Percentiles rank a stretch among this genome's conserved stretches.
phyloP scores from a whole-genome alignment of 2,888 invertebrate species.

The Laspeyria flexula region DNA sequence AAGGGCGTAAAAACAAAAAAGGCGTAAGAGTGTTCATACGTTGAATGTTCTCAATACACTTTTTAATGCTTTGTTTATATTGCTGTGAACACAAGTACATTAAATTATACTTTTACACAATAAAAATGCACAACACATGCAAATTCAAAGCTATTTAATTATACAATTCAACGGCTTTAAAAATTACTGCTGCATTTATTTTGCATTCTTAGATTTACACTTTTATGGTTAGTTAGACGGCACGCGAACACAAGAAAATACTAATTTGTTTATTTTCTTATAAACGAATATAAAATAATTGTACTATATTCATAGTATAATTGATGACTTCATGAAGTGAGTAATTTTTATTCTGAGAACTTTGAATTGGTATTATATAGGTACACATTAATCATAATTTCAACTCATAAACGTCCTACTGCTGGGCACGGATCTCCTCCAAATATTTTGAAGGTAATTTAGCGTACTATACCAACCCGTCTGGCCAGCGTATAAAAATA shows the following conservation, averaged over 20 bases:
- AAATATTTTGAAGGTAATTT: too few species aligned
- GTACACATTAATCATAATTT: too few species aligned
- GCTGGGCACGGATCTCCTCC: too few species aligned
- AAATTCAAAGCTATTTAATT: conserved; percentile 36
- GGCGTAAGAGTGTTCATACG: too few species aligned
- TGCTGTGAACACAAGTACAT: neutral
- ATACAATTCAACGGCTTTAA: conserved; percentile 40
- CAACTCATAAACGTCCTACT: too few species aligned
- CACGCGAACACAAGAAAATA: conserved; percentile 14
- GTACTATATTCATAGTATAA: neutral
- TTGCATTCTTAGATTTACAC: conserved; percentile 24
- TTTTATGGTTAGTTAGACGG: conserved; percentile 13
- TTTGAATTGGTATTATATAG: too few species aligned
- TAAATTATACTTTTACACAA: conserved; percentile 11
- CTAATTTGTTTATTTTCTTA: neutral
- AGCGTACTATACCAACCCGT: too few species aligned
- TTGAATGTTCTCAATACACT: too few species aligned
- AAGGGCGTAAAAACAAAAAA: too few species aligned
- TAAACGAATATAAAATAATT: neutral
- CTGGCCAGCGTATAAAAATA: too few species aligned
- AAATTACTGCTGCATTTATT: conserved; percentile 36
- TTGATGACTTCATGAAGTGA: neutral
- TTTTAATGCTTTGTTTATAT: too few species aligned
- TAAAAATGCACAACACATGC: conserved; percentile 36
- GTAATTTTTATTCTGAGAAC: neutral